Evolutionary conservation across 2,888 invertebrate genomes (phyloP).

Genomic region (Yponomeuta cagnagella): DNA sequence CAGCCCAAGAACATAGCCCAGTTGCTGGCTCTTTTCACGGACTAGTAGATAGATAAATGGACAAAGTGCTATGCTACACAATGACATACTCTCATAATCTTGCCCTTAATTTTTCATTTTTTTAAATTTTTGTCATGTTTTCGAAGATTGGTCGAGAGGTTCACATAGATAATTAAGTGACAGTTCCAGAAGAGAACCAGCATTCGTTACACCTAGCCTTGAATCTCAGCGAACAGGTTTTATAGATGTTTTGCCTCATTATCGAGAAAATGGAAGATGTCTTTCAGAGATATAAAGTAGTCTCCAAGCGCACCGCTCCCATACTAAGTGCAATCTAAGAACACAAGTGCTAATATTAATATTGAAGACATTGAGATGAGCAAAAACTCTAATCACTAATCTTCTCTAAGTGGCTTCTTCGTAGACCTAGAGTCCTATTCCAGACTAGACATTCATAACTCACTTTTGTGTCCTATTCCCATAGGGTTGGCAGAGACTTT

Average conservation of each 20-base stretch:
- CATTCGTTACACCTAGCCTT: neutral
- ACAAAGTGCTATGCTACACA: too few species aligned
- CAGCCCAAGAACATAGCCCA: too few species aligned
- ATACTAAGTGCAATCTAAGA: neutral
- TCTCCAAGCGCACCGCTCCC: constrained; percentile 11
- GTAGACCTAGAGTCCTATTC: neutral
- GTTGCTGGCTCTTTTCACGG: too few species aligned
- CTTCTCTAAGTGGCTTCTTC: neutral
- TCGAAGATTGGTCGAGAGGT: too few species aligned
- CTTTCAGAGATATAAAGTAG: constrained; percentile 19
- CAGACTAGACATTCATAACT: neutral
- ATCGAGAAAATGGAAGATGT: constrained; percentile 21
- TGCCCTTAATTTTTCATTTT: too few species aligned
- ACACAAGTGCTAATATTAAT: neutral
- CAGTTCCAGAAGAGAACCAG: neutral
- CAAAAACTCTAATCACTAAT: neutral
- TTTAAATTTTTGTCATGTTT: too few species aligned
- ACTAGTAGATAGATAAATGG: too few species aligned
- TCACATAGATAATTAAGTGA: neutral
- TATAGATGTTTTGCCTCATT: constrained; percentile 20
- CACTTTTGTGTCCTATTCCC: neutral
- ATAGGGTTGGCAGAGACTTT: too few species aligned
- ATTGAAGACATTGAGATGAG: neutral
- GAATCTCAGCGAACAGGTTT: neutral
- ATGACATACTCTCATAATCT: too few species aligned